Base-by-base conservation (phyloP, 2,797 vertebrate genomes). In the Anguilla megastoma region DNA sequence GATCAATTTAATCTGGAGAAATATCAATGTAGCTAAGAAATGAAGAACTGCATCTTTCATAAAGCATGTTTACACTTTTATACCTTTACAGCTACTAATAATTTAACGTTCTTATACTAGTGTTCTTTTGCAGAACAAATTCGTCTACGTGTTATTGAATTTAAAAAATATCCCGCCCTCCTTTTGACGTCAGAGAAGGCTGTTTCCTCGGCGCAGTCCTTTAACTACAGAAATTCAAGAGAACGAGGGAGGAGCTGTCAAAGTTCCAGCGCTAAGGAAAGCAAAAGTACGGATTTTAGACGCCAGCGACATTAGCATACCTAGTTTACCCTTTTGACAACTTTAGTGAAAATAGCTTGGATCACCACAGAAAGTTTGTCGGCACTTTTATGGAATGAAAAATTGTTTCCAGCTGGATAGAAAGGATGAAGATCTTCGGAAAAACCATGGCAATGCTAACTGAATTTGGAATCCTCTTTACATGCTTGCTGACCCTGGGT, bases 231-330 rank as follows among this genome's bases (percentile, higher is more conserved):
- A 33, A 85, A 63, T 85, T 50, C 69, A 52, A 66, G 74, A 69
- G 76, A 85, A n/a, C 41, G 88, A 80, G 83, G 88, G 85, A 88
- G 88, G 88, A 86, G 88, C 88, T 88, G 88, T 88, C 88, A 88
- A 88, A 88, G 85, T 88, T 74, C 60, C 76, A 3, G 41, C 16
- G 87, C 36, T 60, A 41, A 41, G 85, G n/a, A 33, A 80, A 79
- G 54, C 10, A 56, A 45, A 88, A 80, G 52, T 58, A 45, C 71
- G 58, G 41, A 58, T 33, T n/a, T n/a, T 18, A 82, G 85, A 86
- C 88, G 74, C 85, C 14, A 54, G 16, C 58, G 41, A 41, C 79
- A 56, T 9, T n/a, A 21, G 58, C 48, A 48, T 41, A 54, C 56
- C 24, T 52, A 71, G 9, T 86, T n/a, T n/a, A 30, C 36, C 88